A percentile compares a stretch with the other conserved stretches of the same genome.
phyloP scores from a whole-genome alignment of 2,888 invertebrate genomes.

The Pinctada fucata region DNA sequence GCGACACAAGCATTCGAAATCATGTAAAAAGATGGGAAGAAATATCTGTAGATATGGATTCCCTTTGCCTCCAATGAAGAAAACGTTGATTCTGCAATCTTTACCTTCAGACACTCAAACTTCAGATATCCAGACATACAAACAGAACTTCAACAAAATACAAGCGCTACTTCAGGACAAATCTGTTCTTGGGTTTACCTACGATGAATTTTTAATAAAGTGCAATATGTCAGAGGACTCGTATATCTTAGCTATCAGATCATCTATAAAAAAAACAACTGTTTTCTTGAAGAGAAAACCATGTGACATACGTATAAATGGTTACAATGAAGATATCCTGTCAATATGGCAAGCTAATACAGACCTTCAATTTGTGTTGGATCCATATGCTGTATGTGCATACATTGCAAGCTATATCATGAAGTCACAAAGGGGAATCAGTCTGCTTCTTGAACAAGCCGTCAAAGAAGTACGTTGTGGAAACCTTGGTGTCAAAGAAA shows the following conservation, averaged over 20 bases:
- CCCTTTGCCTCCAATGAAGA: constrained; percentile 1
- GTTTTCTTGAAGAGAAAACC: constrained; percentile 15
- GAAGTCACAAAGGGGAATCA: constrained; percentile 53
- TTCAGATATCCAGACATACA: constrained; percentile 3
- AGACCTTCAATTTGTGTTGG: constrained; percentile 43
- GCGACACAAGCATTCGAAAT: constrained; percentile 11
- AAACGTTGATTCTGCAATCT: constrained; percentile 19
- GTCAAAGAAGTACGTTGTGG: constrained; percentile 43
- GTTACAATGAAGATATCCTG: constrained; percentile 28
- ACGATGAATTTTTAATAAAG: constrained; percentile 5
- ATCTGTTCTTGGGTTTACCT: too few species aligned
- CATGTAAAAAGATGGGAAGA: constrained; percentile 3
- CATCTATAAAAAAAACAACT: constrained; percentile 12
- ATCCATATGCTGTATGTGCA: constrained; percentile 49
- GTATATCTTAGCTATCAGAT: constrained; percentile 16
- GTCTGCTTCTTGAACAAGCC: constrained; percentile 46
- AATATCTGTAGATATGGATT: constrained; percentile 5
- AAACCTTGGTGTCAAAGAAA: constrained; percentile 34
- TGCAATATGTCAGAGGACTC: constrained; percentile 1
- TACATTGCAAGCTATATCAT: constrained; percentile 52
- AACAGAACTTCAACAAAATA: constrained; percentile 14
- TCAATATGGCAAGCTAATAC: constrained; percentile 41
- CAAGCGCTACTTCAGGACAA: not conserved
- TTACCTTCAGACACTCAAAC: constrained; percentile 3
- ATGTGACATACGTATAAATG: constrained; percentile 26